Percentiles rank a stretch among this genome's conserved stretches.
Evolutionary conservation across 2,113 vertebrate genomes (phyloP).

Genomic region (Motacilla tschutschensis): DNA sequence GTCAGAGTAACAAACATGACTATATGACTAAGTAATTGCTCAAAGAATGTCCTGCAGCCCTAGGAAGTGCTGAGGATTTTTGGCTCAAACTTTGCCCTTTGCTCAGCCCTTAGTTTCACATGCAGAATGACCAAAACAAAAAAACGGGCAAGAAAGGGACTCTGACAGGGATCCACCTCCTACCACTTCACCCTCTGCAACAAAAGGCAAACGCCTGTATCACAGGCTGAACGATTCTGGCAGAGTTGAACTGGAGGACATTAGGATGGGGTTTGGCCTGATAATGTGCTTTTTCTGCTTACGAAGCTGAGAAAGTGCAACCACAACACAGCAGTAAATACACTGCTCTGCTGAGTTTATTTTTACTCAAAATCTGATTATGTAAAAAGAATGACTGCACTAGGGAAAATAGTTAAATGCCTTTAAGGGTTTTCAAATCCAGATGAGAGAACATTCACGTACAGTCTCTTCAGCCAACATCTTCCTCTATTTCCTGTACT

Average conservation of each 20-base stretch:
- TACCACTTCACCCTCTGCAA: background rate
- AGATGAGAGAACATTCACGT: background rate
- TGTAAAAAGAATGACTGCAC: slow-evolving; percentile 15
- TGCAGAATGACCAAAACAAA: background rate
- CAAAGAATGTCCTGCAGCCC: background rate
- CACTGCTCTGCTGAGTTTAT: background rate
- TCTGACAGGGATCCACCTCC: background rate
- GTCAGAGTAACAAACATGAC: background rate
- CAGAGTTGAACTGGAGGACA: background rate
- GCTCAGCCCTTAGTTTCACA: background rate
- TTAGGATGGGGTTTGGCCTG: background rate
- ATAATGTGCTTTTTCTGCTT: background rate
- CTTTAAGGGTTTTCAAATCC: background rate
- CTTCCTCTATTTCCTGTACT: background rate
- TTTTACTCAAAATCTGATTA: slow-evolving; percentile 24
- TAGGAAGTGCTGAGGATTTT: background rate
- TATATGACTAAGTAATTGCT: background rate
- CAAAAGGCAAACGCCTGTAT: background rate
- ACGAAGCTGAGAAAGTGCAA: background rate
- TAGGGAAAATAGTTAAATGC: background rate
- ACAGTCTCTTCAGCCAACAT: background rate
- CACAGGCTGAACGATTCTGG: background rate
- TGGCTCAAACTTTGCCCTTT: background rate
- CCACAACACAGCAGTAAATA: background rate
- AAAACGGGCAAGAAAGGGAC: background rate